Conservation (phyloP, 2,888 invertebrate genomes). For the Endotricha flammealis region DNA sequence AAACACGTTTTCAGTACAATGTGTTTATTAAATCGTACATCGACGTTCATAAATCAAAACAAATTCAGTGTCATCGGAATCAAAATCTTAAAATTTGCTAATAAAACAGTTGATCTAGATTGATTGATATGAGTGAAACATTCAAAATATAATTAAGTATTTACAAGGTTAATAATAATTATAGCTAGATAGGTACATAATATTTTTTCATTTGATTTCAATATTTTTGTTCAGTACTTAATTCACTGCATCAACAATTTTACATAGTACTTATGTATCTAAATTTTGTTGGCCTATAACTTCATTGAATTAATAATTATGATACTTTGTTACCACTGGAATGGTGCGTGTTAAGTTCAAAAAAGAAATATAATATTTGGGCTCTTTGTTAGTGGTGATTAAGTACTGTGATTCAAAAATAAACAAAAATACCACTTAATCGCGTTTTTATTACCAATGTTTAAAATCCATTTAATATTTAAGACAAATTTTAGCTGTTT, state of each 20-base stretch:
- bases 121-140: constrained; percentile 74
- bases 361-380: not conserved
- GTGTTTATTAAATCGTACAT: constrained; percentile 74
- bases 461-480: no score
- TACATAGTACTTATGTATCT: constrained; percentile 39
- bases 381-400: no score
- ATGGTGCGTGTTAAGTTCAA: not conserved
- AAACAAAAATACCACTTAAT: no score
- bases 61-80: constrained; percentile 58
- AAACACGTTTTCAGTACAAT: constrained; percentile 39
- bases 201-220: constrained; percentile 31
- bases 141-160: constrained; percentile 71
- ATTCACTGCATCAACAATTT: constrained; percentile 47
- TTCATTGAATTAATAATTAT: constrained; percentile 17
- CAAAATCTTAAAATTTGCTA: constrained; percentile 67
- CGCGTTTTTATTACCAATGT: no score
- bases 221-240: constrained; percentile 37
- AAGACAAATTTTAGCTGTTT: no score
- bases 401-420: no score
- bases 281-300: constrained; percentile 51
- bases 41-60: constrained; percentile 66
- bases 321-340: constrained; percentile 10
- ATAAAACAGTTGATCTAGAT: constrained; percentile 68
- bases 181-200: constrained; percentile 53
- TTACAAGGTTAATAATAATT: constrained; percentile 59